Percentiles rank a stretch among this genome's conserved stretches.
Conservation (phyloP, 2,888 invertebrate species). For the Parascotia fuliginaria region DNA sequence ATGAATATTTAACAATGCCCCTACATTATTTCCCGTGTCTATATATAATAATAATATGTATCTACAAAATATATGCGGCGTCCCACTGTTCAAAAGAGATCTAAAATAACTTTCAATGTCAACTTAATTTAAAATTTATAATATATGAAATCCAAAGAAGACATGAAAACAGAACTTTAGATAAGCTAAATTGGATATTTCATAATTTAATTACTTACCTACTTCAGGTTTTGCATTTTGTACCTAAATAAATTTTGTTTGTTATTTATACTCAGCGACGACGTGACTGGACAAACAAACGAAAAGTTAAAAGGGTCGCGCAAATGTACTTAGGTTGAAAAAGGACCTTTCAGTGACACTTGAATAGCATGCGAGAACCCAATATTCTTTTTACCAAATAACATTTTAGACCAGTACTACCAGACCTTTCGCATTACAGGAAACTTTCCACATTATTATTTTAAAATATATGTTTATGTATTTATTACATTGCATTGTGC, state of each 20-base stretch:
- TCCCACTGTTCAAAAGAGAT: no score
- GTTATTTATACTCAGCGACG: conserved; percentile 56
- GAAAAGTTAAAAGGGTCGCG: conserved; percentile 57
- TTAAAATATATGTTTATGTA: conserved; percentile 22
- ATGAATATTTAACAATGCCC: no score
- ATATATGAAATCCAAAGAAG: no score
- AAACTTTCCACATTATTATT: conserved; percentile 17
- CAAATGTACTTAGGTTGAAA: conserved; percentile 59
- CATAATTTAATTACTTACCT: conserved; percentile 42
- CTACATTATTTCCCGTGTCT: no score
- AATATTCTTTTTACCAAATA: conserved; percentile 53
- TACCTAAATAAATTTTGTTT: conserved; percentile 50
- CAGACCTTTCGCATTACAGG: conserved; percentile 14
- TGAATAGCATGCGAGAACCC: conserved; percentile 54
- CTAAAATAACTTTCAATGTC: no score
- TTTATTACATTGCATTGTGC: conserved; percentile 12
- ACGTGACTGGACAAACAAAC: conserved; percentile 64
- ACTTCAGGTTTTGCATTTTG: conserved; percentile 42
- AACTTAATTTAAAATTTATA: no score
- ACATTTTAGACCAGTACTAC: conserved; percentile 34
- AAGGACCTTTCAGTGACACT: conserved; percentile 57
- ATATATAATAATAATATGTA: no score
- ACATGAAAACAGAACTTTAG: no score
- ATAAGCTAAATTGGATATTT: no score
- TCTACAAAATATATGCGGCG: no score